Evolutionary conservation across 2,113 vertebrate genomes (phyloP), one percentile per base, ranked within the genome.

Genomic region (Catharus bicknelli): DNA sequence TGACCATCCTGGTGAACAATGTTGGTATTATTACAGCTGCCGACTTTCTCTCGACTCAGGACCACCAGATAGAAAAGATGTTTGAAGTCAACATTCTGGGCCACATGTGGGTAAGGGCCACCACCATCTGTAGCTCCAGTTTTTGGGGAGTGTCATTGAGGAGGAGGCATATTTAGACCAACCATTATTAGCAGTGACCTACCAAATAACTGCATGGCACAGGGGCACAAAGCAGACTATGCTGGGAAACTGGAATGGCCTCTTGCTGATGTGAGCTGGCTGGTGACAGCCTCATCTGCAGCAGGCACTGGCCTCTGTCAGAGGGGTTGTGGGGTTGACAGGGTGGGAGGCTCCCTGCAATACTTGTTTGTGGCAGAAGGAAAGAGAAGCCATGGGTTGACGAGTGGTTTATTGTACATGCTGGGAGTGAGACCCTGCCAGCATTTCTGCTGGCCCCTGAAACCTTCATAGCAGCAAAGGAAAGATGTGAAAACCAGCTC

Each of bases 1-100:
- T 98, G 64, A 97, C 96, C 59, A 97, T 98, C 86, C 94, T 98
- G 81, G 90, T 98, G 81, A 98, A 98, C 83, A 98, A 98, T 0
- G 98, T 87, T 10, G 98, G 98, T 50, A 95, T 98, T 20, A 96
- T 98, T 59, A 97, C 96, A 45, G 7, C 97, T 54, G 92, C 97
- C 0, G 98, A 98, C 89, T 87, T 98, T 21, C 96, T 98, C 68
- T 94, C 97, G 0, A 98, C 97, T 25, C 96, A 97, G 90, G 98
- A 98, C 15, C 81, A 96, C 90, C 97, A 98, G 64, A 96, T 98
- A 61, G 94, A 98, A 95, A 98, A 94, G 68, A 98, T 93, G 48
- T 98, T 98, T 93, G 96, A 97, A 55, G 90, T 98, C 79, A 98
- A 98, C 92, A 74, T 97, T 50, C 97, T 98, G 40, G 97, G 97